Conservation (phyloP, 1,140 invertebrate genomes). For the Listronotus bonariensis region DNA sequence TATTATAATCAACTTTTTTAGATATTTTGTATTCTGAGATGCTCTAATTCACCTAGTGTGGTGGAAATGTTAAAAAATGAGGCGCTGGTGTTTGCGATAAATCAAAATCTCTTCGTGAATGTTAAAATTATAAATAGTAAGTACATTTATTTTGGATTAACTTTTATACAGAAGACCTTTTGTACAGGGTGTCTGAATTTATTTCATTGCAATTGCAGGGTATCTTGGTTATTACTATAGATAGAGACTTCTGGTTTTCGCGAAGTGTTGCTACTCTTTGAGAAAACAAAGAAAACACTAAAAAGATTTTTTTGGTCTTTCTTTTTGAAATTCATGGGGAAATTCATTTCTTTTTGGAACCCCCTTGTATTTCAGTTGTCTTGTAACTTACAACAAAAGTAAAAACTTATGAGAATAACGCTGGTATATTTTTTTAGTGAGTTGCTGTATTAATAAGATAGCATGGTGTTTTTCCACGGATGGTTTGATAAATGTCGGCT, state of each 20-base stretch:
- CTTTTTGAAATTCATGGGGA: conserved; percentile 1
- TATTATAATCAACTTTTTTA: too few relatives aligned
- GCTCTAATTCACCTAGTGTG: conserved; percentile 59
- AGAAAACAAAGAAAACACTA: too few relatives aligned
- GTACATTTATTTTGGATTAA: too few relatives aligned
- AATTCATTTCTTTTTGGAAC: conserved; percentile 30
- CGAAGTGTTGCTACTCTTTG: too few relatives aligned
- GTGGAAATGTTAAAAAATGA: conserved; percentile 63
- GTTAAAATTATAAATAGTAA: conserved; percentile 80
- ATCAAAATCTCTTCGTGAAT: conserved; percentile 76
- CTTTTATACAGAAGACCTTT: too few relatives aligned
- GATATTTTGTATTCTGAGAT: conserved; percentile 65
- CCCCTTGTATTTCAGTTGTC: conserved; percentile 80
- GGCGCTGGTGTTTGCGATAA: conserved; percentile 77
- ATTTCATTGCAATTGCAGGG: too few relatives aligned
- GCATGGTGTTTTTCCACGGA: conserved; percentile 83
- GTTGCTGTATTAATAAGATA: conserved; percentile 79
- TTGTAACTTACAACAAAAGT: too few relatives aligned
- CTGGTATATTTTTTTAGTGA: conserved; percentile 63
- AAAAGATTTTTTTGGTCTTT: too few relatives aligned
- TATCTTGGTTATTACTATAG: too few relatives aligned
- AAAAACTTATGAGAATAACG: conserved; percentile 62
- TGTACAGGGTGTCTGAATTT: too few relatives aligned
- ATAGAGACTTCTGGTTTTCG: too few relatives aligned
- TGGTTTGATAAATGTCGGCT: conserved; percentile 80